Conservation (phyloP, 2,797 vertebrate genomes). For the Fistularia tabacaria region DNA sequence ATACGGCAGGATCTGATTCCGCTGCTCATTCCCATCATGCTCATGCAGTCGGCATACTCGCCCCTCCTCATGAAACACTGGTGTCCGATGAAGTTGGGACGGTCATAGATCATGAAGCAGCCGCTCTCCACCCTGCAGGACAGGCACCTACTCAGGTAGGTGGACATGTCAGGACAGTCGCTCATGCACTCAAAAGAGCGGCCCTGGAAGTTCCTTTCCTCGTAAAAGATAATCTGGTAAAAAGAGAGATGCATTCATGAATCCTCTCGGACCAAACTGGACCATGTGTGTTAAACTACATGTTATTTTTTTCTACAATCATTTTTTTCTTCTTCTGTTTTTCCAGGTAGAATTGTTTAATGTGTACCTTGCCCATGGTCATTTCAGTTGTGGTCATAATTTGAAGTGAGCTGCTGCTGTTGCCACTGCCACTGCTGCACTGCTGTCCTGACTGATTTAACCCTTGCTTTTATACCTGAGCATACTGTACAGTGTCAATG, state of each 20-base stretch:
- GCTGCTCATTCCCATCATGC: constrained; percentile 58
- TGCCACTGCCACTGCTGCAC: constrained; percentile 53
- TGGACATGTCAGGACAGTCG: constrained; percentile 70
- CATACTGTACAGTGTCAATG: constrained; percentile 43
- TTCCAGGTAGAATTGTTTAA: too few relatives aligned
- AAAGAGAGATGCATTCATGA: too few relatives aligned
- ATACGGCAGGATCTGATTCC: constrained; percentile 63
- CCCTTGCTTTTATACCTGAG: constrained; percentile 67
- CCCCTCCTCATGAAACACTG: constrained; percentile 65
- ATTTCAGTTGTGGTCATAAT: constrained; percentile 64
- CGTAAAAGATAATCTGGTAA: constrained; percentile 70
- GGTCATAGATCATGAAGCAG: constrained; percentile 70
- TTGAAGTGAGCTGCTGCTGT: constrained; percentile 51
- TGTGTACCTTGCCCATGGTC: constrained; percentile 64
- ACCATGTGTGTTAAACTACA: too few relatives aligned
- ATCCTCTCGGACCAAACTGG: too few relatives aligned
- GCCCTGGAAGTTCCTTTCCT: constrained; percentile 72
- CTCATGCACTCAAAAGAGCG: constrained; percentile 69
- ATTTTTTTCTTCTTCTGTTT: too few relatives aligned
- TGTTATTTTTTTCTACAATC: too few relatives aligned
- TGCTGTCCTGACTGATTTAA: constrained; percentile 54
- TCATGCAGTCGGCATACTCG: constrained; percentile 64
- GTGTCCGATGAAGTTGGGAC: constrained; percentile 67
- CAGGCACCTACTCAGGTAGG: constrained; percentile 62
- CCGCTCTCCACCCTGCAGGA: constrained; percentile 71